Percentiles rank a stretch among this genome's conserved stretches.
These are phyloP conservation scores for Chaetorhynchus papuensis DNA, from an alignment of 2,113 vertebrate genomes.

Conservation along the genomic window DNA sequence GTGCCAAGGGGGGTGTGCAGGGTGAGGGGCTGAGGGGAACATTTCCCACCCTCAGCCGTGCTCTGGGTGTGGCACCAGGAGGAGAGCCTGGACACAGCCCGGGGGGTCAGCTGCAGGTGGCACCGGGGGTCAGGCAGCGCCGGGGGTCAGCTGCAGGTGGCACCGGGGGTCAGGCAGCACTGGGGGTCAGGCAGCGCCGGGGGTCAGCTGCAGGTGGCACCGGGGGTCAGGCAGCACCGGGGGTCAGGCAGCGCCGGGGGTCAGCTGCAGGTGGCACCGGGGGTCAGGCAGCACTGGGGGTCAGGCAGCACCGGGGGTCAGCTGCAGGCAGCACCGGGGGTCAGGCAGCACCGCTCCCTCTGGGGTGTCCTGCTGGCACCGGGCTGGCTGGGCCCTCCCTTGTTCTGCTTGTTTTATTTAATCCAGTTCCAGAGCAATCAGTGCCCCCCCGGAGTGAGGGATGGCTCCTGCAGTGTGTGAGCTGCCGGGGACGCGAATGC, in stretches of 20 bases:
- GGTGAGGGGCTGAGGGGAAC: too few relatives aligned
- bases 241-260: too few relatives aligned
- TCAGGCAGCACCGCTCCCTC: too few relatives aligned
- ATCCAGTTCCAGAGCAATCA: accelerated
- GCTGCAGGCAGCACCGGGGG: background rate
- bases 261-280: too few relatives aligned
- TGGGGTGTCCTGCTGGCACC: accelerated
- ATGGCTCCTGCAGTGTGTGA: background rate
- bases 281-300: too few relatives aligned
- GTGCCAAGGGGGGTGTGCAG: background rate
- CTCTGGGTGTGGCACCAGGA: background rate
- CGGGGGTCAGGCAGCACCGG: too few relatives aligned
- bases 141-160: too few relatives aligned
- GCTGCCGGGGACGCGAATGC: background rate
- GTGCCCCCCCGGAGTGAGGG: background rate
- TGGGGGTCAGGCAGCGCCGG: too few relatives aligned
- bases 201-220: too few relatives aligned
- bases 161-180: too few relatives aligned
- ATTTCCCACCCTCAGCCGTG: accelerated
- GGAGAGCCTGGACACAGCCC: background rate
- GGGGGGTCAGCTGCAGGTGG: too few relatives aligned
- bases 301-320: background rate
- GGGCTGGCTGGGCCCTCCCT: background rate
- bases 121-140: too few relatives aligned
- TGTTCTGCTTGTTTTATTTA: background rate